Conservation (phyloP, 2,113 vertebrate species). For the Prunella fulvescens region DNA sequence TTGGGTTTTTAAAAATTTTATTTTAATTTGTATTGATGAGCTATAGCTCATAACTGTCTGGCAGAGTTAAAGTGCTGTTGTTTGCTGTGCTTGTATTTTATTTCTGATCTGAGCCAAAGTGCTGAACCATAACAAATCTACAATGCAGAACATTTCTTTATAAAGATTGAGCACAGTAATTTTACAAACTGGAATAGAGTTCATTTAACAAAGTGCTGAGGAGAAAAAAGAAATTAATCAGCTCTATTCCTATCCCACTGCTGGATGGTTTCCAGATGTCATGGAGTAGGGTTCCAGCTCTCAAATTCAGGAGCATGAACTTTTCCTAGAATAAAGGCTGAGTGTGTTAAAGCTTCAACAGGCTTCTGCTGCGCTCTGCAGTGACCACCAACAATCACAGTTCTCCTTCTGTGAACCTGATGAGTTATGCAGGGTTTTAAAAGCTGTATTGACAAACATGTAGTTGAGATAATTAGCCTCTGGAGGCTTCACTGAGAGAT, state of each 20-base stretch:
- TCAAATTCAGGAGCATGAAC: slow-evolving; percentile 1
- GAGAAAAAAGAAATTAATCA: background rate
- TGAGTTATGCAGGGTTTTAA: background rate
- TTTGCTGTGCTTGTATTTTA: slow-evolving; percentile 9
- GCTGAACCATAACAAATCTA: slow-evolving; percentile 8
- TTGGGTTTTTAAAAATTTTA: too few relatives aligned
- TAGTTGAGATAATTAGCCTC: slow-evolving; percentile 1
- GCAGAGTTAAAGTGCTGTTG: background rate
- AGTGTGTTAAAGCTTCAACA: background rate
- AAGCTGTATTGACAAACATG: slow-evolving; percentile 23
- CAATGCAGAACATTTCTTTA: background rate
- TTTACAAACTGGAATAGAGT: background rate
- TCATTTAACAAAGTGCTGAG: background rate
- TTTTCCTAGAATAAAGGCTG: background rate
- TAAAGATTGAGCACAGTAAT: background rate
- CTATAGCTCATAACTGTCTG: background rate
- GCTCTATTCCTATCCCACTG: background rate
- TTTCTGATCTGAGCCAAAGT: background rate
- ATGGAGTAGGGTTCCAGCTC: background rate
- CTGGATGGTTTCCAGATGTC: background rate
- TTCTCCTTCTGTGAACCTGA: background rate
- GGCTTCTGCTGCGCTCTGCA: slow-evolving; percentile 13
- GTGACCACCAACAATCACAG: background rate
- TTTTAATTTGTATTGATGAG: background rate
- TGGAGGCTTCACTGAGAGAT: background rate